Evolutionary conservation across 2,113 vertebrate genomes (phyloP), one percentile per base, ranked within the genome.

Genomic region (Fukomys damarensis): DNA sequence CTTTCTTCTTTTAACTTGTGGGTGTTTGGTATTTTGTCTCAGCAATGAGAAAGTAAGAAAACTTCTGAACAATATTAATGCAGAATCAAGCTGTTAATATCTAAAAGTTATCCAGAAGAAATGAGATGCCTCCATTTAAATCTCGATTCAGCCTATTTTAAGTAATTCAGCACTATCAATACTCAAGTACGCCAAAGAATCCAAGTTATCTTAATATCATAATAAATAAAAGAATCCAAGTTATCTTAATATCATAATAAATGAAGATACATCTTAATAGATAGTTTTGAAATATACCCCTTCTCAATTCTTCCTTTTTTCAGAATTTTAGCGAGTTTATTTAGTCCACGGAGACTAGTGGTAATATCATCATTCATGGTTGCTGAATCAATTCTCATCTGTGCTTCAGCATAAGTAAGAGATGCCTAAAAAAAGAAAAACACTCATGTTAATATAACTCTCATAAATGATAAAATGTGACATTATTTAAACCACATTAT

Each of bases 381-480:
- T 86, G 98, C 81, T 85, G 99, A 99, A 97, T 99, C 99, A 66
- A 99, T 99, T 98, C 98, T 99, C 99, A 99, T 99, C 97, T 99
- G 99, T 96, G 99, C 99, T 98, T 99, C 99, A 0, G 99, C 99
- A 2, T 99, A 99, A 0, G 99, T 99, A 94, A 99, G 99, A 77
- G 99, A 99, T 74, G 99, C 99, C 99, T 99, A 95, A 61, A 95
- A 84, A 77, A 93, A 16, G 22, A 28, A 86, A 77, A 93, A 14
- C 94, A 97, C 86, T 5, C 70, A 93, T 49, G 59, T 93, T 46
- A 32, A 17, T 43, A 19, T 65, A 30, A 85, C 0, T 82, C 7
- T 10, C 13, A 35, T 49, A 76, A 65, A 54, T 82, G 30, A 90
- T 46, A 89, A 93, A 90, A 88, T 52, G 0, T n/a, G 12, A 26